Evolutionary conservation across 2,797 vertebrate species (phyloP).

Genomic region (Pristis pectinata): DNA sequence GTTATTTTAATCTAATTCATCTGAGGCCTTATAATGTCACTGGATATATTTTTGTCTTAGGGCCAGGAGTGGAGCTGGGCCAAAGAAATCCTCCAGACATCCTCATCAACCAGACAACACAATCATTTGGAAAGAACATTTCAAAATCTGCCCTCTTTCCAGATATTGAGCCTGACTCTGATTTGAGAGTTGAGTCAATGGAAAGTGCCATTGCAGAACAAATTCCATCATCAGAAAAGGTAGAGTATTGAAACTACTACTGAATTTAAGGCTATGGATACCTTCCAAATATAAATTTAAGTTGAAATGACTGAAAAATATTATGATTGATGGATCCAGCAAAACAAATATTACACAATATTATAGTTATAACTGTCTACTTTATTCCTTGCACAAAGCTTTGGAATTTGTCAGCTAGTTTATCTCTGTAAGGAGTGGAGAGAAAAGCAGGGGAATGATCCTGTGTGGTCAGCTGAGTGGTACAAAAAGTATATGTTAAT

Average conservation of each 20-base stretch:
- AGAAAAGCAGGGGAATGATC: not conserved
- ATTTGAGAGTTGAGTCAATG: not conserved
- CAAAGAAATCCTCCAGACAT: conserved; percentile 39
- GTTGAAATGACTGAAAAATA: not conserved
- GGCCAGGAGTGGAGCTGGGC: conserved; percentile 38
- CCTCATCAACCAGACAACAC: conserved; percentile 35
- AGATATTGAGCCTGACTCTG: conserved; percentile 33
- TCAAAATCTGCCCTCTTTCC: conserved; percentile 23
- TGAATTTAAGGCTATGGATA: not conserved
- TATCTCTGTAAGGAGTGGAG: not conserved
- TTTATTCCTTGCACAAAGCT: not conserved
- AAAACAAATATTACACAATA: not conserved
- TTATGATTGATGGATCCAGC: not conserved
- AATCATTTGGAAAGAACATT: not conserved
- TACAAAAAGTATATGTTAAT: not conserved
- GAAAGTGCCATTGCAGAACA: not conserved
- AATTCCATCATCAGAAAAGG: not conserved
- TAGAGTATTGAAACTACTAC: not conserved
- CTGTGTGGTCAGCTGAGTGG: not conserved
- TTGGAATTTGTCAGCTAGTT: no score
- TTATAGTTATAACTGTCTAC: not conserved
- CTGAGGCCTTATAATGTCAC: not conserved
- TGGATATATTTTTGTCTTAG: conserved; percentile 10
- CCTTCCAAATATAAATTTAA: not conserved
- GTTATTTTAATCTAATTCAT: not conserved